Evolutionary conservation across 2,888 invertebrate species (phyloP), one percentile per base, ranked within the genome.

Genomic region (Stegana nigrithorax): DNA sequence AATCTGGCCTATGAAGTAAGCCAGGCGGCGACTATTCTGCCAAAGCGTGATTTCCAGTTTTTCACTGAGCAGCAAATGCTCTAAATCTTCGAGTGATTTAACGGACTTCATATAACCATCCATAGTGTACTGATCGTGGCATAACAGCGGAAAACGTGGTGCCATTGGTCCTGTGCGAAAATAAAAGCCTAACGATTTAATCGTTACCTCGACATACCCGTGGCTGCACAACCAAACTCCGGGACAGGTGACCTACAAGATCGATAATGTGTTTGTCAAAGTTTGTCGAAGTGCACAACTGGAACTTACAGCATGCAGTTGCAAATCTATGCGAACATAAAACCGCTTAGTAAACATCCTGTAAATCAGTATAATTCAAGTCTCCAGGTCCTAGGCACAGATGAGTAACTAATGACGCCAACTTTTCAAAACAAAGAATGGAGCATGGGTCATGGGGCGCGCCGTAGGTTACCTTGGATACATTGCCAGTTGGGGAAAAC

Each of bases 191-290:
- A 85, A 64, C 1, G 81, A 78, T 59, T 84, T 84, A 2, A 85
- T 67, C n/a, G 84, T 85, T 1, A 73, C 74, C 68, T 85, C 85
- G 62, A 85, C 63, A 61, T 78, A 82, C 27, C 85, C 83, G 69
- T 81, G 82, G 8, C 81, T 81, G 61, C 85, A 85, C 1, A 85
- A 71, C 84, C 86, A 85, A 29, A 85, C 85, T 1, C 86, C 85
- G 0, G 85, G 85, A 39, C 86, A 85, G 39, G 86, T 84, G 26
- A 85, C 73, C 85, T 85, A 44, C 4, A 68, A 67, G 39, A 21
- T 4, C 17, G 21, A 19, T 14, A 53, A 21, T 47, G 60, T 27
- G 19, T 17, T 29, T 7, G 10, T 1, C n/a, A n/a, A n/a, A n/a
- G n/a, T n/a, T n/a, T n/a, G n/a, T n/a, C n/a, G n/a, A n/a, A n/a